A percentile compares a stretch with the other conserved stretches of the same genome.
Conservation (phyloP, 2,888 invertebrate species). For the Cylindroiulus punctatus region DNA sequence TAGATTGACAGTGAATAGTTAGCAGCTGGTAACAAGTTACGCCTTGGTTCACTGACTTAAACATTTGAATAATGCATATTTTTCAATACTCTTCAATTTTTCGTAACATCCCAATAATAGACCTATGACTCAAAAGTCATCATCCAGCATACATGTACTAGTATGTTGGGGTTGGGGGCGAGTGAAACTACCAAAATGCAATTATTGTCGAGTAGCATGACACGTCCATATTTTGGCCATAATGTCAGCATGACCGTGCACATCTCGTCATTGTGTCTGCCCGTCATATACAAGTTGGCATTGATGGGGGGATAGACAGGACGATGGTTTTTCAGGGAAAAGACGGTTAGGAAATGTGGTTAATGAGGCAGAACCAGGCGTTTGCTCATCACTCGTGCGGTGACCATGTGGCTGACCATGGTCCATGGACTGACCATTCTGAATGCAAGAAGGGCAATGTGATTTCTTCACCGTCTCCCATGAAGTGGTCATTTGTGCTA, state of each 20-base stretch:
- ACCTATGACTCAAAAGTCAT: too few species aligned
- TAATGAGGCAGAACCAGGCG: slow-evolving; percentile 32
- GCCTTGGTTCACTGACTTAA: too few species aligned
- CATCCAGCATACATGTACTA: too few species aligned
- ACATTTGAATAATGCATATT: too few species aligned
- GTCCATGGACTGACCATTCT: too few species aligned
- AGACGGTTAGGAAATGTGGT: slow-evolving; percentile 40
- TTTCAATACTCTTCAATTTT: too few species aligned
- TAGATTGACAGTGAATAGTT: too few species aligned
- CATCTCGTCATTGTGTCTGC: slow-evolving; percentile 9
- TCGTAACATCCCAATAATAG: too few species aligned
- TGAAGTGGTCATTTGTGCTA: slow-evolving; percentile 17
- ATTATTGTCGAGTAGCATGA: background rate
- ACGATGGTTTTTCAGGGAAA: slow-evolving; percentile 21
- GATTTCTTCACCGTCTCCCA: slow-evolving; percentile 21
- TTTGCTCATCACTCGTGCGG: slow-evolving; percentile 30
- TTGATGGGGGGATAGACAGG: background rate
- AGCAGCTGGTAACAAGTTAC: too few species aligned
- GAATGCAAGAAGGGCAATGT: slow-evolving; percentile 25
- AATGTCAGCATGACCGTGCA: slow-evolving; percentile 14
- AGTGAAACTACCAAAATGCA: background rate
- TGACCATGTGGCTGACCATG: background rate
- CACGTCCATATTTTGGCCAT: background rate
- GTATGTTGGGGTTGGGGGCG: too few species aligned
- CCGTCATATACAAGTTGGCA: background rate